Base-by-base conservation (phyloP, 2,797 vertebrate species). In the Gambusia yucatana region DNA sequence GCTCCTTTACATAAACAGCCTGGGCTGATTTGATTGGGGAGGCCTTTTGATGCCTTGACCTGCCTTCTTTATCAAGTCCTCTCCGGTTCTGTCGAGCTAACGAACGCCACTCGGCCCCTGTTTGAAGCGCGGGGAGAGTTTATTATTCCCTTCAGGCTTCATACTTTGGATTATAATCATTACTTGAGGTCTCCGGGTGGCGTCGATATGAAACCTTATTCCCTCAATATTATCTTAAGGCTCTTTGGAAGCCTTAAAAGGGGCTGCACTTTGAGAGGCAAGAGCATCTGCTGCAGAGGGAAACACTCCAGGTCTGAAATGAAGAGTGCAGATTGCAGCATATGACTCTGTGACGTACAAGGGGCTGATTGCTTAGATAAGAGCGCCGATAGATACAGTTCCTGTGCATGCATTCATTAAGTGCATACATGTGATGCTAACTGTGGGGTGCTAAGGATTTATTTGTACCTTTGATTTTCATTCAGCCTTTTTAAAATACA, bases 31-130 rank as follows among this genome's bases (percentile, higher is more conserved):
- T 90, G 89, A 93, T 93, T 84, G 88, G 88, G 84, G 84, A 59
- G 87, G 65, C 84, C 89, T 91, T 92, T 93, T 93, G 93, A 94
- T 94, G 90, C 88, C 91, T 83, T 90, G 91, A 94, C 92, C 91
- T 91, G 85, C 76, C 93, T 90, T 82, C 86, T 92, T 91, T 88
- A 92, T 92, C 87, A 88, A 88, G 88, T 86, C 84, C 78, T 89
- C 84, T 79, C 83, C 76, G 84, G 87, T 87, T 91, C 82, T 86
- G 88, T 85, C 33, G 46, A 84, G 84, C 82, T 92, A 92, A 93
- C 86, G 33, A 93, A 92, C 84, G 89, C 80, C 36, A 83, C 86
- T 84, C 87, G 82, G 82, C 69, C 57, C 48, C 59, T 79, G 44
- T 90, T 91, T 90, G 83, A 90, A 89, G 82, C 86, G 4, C 11